Percentiles rank a stretch among this genome's conserved stretches.
Conservation (phyloP, 2,888 invertebrate species). For the Mechanitis messenoides region DNA sequence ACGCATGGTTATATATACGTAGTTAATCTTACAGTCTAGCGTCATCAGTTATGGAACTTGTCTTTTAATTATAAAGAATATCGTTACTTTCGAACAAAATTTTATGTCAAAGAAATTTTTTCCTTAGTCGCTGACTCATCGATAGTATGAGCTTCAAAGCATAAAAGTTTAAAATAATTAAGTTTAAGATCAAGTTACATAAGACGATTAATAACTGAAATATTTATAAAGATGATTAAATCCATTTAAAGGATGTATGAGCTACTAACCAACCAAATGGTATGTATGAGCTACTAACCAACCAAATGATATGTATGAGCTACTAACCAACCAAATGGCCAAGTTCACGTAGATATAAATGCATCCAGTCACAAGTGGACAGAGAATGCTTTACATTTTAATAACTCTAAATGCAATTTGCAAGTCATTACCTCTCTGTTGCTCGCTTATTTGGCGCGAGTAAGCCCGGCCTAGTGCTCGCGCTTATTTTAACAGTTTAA, state of each 20-base stretch:
- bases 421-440: slow-evolving; percentile 19
- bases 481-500: not conserved
- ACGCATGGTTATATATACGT: no score
- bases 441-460: slow-evolving; percentile 6
- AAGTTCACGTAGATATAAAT: slow-evolving; percentile 8
- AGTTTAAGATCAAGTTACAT: not conserved
- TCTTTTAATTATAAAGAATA: not conserved
- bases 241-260: no score
- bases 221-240: not conserved
- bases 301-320: not conserved
- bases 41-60: no score
- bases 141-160: not conserved
- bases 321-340: not conserved
- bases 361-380: slow-evolving; percentile 10
- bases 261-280: not conserved
- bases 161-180: not conserved
- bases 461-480: slow-evolving; percentile 2
- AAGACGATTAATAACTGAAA: not conserved
- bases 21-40: no score
- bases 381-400: slow-evolving; percentile 23
- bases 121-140: not conserved
- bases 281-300: no score
- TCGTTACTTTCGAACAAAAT: not conserved
- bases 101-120: not conserved
- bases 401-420: slow-evolving; percentile 26